phyloP scores from a whole-genome alignment of 1,140 invertebrate genomes.

The Cryptotermes secundus region DNA sequence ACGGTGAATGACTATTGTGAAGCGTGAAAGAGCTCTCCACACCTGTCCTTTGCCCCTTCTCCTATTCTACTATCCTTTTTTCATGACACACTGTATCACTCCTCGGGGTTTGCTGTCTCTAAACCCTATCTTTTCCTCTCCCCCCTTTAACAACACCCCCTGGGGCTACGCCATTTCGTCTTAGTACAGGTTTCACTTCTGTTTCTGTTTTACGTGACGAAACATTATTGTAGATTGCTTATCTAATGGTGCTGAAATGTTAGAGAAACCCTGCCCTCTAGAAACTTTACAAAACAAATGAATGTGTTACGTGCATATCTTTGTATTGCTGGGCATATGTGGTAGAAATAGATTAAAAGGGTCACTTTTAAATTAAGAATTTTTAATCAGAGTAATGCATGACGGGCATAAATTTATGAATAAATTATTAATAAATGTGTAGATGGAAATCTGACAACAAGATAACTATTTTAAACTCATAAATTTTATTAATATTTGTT shows the following conservation, averaged over 20 bases:
- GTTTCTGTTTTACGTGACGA: background rate
- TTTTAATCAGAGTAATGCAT: too few relatives aligned
- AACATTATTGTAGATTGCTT: conserved; percentile 18
- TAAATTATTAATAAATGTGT: too few relatives aligned
- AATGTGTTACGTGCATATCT: too few relatives aligned
- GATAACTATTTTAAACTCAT: too few relatives aligned
- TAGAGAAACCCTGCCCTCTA: background rate
- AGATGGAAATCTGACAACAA: too few relatives aligned
- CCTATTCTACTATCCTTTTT: too few relatives aligned
- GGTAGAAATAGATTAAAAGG: too few relatives aligned
- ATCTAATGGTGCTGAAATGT: background rate
- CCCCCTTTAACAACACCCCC: background rate
- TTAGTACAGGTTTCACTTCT: background rate
- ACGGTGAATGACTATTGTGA: conserved; percentile 21
- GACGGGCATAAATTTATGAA: too few relatives aligned
- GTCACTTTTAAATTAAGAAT: too few relatives aligned
- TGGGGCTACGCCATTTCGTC: conserved; percentile 7
- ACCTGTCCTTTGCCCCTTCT: conserved; percentile 3
- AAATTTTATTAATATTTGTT: too few relatives aligned
- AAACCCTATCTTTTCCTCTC: conserved; percentile 5
- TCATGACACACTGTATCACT: conserved; percentile 8
- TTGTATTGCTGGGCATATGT: too few relatives aligned
- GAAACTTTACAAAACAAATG: too few relatives aligned
- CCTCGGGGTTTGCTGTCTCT: conserved; percentile 7
- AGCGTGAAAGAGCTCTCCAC: conserved; percentile 27